Conservation (phyloP, 2,888 invertebrate genomes). For the Lasioglossum morio region DNA sequence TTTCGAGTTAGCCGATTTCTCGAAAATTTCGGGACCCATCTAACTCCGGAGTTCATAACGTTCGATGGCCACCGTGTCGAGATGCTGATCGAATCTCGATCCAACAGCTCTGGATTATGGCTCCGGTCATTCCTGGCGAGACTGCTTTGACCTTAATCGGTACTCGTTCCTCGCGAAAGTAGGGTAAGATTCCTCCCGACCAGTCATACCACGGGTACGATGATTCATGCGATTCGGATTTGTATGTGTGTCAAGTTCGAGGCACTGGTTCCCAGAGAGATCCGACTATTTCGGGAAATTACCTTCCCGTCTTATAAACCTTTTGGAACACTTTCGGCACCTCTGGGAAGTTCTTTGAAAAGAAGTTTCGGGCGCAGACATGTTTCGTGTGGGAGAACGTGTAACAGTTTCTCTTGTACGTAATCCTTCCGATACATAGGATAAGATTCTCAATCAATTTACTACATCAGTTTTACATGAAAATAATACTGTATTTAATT, state of each 20-base stretch:
- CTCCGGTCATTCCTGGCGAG: neutral
- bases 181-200: neutral
- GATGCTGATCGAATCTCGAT: neutral
- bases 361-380: neutral
- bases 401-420: neutral
- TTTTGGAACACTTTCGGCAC: neutral
- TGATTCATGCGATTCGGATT: neutral
- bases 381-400: neutral
- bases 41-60: neutral
- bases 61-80: neutral
- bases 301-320: neutral
- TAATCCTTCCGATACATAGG: neutral
- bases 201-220: neutral
- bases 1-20: neutral
- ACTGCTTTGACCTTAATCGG: constrained; percentile 8
- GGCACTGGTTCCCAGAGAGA: neutral
- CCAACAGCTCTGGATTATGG: neutral
- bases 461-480: neutral
- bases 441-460: neutral
- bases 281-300: neutral
- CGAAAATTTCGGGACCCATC: neutral
- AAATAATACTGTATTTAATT: too few species aligned
- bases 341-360: neutral
- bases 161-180: neutral
- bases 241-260: constrained; percentile 11